Base-by-base conservation (phyloP, 2,888 invertebrate genomes). In the Deilephila elpenor region DNA sequence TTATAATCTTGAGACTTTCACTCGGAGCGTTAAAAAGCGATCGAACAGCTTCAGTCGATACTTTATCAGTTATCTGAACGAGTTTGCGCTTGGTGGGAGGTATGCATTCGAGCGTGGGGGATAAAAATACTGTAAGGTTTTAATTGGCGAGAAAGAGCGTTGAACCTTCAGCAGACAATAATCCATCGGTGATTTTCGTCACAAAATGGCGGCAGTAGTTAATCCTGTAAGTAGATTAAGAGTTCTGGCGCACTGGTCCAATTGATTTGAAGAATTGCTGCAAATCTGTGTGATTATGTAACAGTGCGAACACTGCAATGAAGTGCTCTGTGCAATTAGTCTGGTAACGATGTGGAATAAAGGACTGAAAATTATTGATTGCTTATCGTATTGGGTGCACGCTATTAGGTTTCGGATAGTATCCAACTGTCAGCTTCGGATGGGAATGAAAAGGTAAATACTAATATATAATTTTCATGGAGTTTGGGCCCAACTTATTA, bases 161-260 rank as follows among this genome's bases (percentile, higher is more conserved):
- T 7, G 17, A 67, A 67, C 44, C 51, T 67, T 51, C n/a, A 64
- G 51, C 17, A 67, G 25, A 67, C 51, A 25, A 25, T 25, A 67
- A 67, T 25, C 67, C 67, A 17, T 64, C 37, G 20, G 34, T 20
- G n/a, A 37, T 37, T 20, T 67, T 44, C 20, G 6, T 25, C 17
- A 17, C 32, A 3, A 17, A 67, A 67, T 44, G 51, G 17, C 14
- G 25, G 51, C 51, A 51, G 17, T 25, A 44, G 44, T 51, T 25
- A 67, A 67, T 67, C 51, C 67, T 67, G 11, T 67, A 67, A 51
- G 67, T 51, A 25, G 67, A 67, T 67, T 67, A 67, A 67, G 25
- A 37, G 67, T 51, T 67, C 44, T 67, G 51, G 67, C 25, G 44
- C 44, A 51, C 20, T 17, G 67, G 17, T 51, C 51, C 17, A 25